Evolutionary conservation across 2,888 invertebrate genomes (phyloP).

Genomic region (Drosophila picticornis): DNA sequence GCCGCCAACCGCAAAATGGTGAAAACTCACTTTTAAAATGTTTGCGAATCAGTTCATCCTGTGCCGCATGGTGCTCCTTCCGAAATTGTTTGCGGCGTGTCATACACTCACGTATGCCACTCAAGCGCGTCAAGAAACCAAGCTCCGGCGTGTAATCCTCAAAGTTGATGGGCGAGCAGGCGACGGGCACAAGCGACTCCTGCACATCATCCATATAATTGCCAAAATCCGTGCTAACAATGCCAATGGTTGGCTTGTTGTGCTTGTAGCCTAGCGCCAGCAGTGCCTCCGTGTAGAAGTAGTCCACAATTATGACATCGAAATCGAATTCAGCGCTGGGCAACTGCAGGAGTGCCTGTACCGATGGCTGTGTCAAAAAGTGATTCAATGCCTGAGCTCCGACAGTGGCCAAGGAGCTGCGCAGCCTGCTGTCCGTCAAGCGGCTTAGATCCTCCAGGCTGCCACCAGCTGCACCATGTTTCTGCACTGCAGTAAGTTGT

Average conservation of each 20-base stretch:
- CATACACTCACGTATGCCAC: constrained; percentile 85
- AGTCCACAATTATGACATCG: constrained; percentile 85
- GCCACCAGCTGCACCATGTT: constrained; percentile 53
- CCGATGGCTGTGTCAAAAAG: constrained; percentile 71
- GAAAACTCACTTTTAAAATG: constrained; percentile 78
- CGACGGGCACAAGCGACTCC: constrained; percentile 85
- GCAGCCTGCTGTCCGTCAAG: constrained; percentile 58
- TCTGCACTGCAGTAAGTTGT: constrained; percentile 61
- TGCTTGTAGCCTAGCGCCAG: constrained; percentile 84
- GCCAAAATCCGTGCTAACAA: constrained; percentile 85
- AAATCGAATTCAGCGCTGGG: constrained; percentile 83
- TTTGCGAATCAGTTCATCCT: constrained; percentile 81
- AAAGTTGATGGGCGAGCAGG: constrained; percentile 86
- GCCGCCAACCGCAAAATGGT: constrained; percentile 16
- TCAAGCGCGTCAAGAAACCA: constrained; percentile 86
- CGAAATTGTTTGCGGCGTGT: constrained; percentile 78
- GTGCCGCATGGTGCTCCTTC: constrained; percentile 79
- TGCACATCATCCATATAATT: constrained; percentile 85
- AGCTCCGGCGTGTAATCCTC: constrained; percentile 76
- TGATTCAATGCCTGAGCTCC: constrained; percentile 77
- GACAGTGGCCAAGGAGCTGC: constrained; percentile 75
- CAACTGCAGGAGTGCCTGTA: constrained; percentile 67
- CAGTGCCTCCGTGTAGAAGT: constrained; percentile 85
- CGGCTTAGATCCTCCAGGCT: constrained; percentile 63
- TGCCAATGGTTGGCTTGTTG: constrained; percentile 84